A percentile compares a stretch with the other conserved stretches of the same genome.
Conservation (phyloP, 1,140 invertebrate genomes). For the Neodiprion virginianus region DNA sequence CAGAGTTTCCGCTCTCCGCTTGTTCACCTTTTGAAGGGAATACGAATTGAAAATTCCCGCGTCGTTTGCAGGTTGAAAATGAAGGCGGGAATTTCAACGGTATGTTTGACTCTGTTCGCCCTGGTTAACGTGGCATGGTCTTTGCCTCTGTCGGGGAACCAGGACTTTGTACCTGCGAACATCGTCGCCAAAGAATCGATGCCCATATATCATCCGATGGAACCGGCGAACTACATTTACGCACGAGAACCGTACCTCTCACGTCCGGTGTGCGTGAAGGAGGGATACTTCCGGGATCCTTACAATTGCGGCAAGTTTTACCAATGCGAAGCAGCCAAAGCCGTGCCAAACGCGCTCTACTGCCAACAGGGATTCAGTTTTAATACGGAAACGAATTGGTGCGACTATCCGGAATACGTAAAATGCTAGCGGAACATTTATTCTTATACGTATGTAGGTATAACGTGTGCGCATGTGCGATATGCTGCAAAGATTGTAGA, state of each 20-base stretch:
- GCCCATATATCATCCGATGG: neutral
- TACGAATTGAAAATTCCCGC: too few relatives aligned
- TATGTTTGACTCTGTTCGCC: neutral
- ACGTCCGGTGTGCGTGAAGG: constrained; percentile 11
- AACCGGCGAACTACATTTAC: constrained; percentile 20
- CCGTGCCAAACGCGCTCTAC: constrained; percentile 13
- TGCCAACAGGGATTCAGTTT: constrained; percentile 21
- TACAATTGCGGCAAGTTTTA: constrained; percentile 28
- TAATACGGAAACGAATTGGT: constrained; percentile 15
- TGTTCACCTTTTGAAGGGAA: too few relatives aligned
- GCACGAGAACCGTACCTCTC: constrained; percentile 13
- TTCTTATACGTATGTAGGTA: neutral
- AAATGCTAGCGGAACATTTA: constrained; percentile 11
- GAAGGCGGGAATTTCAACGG: neutral
- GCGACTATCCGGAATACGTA: constrained; percentile 19
- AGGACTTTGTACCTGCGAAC: neutral
- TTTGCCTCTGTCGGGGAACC: neutral
- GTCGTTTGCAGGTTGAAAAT: neutral
- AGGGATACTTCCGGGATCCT: constrained; percentile 26
- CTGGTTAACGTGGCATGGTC: neutral
- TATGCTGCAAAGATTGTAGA: too few relatives aligned
- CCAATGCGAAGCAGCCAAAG: neutral
- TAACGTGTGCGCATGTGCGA: too few relatives aligned
- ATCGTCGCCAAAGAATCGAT: neutral
- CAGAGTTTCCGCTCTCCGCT: too few relatives aligned